These are phyloP conservation scores for Sycophila sp. DNA, from an alignment of 1,140 invertebrate species.

Conservation along the genomic window DNA sequence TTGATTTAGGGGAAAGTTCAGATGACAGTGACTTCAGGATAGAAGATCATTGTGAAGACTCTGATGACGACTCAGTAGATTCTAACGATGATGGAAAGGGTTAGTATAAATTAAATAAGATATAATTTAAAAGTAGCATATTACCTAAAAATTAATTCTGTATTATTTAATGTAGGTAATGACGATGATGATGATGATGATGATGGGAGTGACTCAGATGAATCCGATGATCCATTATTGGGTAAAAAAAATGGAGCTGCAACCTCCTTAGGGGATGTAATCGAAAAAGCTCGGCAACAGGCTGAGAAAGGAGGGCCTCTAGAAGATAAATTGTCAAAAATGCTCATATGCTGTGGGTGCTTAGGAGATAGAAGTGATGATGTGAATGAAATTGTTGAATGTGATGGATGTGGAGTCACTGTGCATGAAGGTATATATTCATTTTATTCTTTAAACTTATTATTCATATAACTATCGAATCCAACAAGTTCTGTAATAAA, in stretches of 20 bases:
- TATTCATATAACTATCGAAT: not conserved
- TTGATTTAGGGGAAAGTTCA: slow-evolving; percentile 91
- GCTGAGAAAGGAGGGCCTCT: slow-evolving; percentile 52
- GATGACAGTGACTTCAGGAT: slow-evolving; percentile 96
- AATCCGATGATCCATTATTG: slow-evolving; percentile 65
- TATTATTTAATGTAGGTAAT: slow-evolving; percentile 1
- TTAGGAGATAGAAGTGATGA: slow-evolving; percentile 92
- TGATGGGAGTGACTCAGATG: slow-evolving; percentile 60
- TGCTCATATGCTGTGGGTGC: slow-evolving; percentile 91
- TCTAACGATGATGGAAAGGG: slow-evolving; percentile 63
- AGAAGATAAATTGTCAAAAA: slow-evolving; percentile 65
- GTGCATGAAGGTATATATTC: slow-evolving; percentile 86
- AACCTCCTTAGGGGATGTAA: slow-evolving; percentile 66
- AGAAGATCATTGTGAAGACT: slow-evolving; percentile 84
- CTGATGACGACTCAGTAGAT: slow-evolving; percentile 74
- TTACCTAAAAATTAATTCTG: not conserved
- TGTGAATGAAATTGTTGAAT: slow-evolving; percentile 96
- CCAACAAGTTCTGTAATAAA: not conserved
- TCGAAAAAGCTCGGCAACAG: slow-evolving; percentile 67
- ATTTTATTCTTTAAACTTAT: not conserved
- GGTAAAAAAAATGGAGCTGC: slow-evolving; percentile 67
- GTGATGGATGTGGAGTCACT: slow-evolving; percentile 94
- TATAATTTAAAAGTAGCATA: not conserved
- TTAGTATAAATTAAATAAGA: slow-evolving; percentile 30
- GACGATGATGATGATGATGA: slow-evolving; percentile 45